These are phyloP conservation scores for Brachionichthys hirsutus DNA, from an alignment of 2,113 vertebrate species.

Conservation along the genomic window DNA sequence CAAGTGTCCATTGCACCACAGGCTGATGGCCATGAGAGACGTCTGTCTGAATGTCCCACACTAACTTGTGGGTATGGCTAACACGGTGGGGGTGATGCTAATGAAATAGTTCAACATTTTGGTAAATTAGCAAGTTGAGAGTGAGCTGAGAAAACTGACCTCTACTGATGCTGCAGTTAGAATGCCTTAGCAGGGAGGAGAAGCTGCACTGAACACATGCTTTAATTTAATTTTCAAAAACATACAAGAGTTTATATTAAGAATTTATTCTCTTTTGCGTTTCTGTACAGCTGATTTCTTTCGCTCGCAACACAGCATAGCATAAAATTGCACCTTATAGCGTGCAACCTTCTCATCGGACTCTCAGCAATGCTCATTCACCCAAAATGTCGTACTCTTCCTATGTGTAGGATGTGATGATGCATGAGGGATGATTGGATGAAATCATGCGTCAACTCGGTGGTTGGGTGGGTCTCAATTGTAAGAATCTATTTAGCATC, in stretches of 20 bases:
- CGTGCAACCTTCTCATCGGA: not conserved
- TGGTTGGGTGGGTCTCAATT: constrained; percentile 8
- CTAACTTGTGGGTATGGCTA: constrained; percentile 10
- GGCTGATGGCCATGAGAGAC: constrained; percentile 30
- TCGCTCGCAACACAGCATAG: not conserved
- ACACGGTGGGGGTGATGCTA: constrained; percentile 15
- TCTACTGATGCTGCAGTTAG: no score
- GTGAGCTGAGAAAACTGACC: not conserved
- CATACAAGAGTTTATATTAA: no score
- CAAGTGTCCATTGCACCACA: constrained; percentile 47
- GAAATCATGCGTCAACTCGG: constrained; percentile 56
- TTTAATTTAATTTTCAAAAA: not conserved
- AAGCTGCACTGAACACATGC: not conserved
- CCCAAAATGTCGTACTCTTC: constrained; percentile 44
- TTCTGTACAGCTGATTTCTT: not conserved
- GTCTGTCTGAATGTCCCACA: not conserved
- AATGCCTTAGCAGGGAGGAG: not conserved
- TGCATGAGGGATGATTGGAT: constrained; percentile 31
- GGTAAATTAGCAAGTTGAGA: not conserved
- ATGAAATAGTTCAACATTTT: constrained; percentile 40
- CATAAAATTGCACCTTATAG: not conserved
- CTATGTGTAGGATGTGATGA: constrained; percentile 30
- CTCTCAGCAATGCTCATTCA: not conserved
- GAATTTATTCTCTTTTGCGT: no score
- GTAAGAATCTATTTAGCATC: constrained; percentile 27